Base-by-base conservation (phyloP, 2,888 invertebrate genomes). In the Tetropium fuscum region DNA sequence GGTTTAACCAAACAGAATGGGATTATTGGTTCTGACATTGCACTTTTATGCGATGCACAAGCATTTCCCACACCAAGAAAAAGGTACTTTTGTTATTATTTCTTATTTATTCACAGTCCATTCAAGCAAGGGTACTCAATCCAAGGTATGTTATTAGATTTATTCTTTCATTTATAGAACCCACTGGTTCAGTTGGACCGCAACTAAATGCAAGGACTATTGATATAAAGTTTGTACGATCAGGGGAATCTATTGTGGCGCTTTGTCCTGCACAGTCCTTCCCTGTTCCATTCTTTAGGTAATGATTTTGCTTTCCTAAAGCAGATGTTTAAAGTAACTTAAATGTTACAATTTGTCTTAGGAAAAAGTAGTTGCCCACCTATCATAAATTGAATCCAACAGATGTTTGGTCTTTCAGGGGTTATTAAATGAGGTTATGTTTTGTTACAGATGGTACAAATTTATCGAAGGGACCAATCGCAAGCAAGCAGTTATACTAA, bases 401-500 rank as follows among this genome's bases (percentile, higher is more conserved):
- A 8, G 3, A 19, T 0, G n/a, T n/a, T 13, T 18, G 30, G 16
- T 30, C 15, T 16, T 22, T 11, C 16, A 10, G n/a, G 15, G n/a
- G 10, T 16, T 51, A 25, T 40, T 25, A 25, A 49, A 38, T 11
- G n/a, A 1, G 20, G 6, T 38, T 40, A 40, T 51, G 38, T 40
- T 27, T 51, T 86, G 86, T 91, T 91, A 8, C 89, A 95, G 95
- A 86, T 95, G 95, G 95, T 95, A 93, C 83, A 95, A 95, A 81
- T 95, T 95, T 82, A 90, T 94, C 74, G 95, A 95, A 72, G 94
- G 94, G 49, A 92, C 93, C 0, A 88, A 90, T 2, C 87, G 93
- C 53, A 93, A 94, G 78, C 93, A 93, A 80, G 92, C 93, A n/a
- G 94, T 96, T n/a, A 87, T 90, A 27, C 83, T 95, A 66, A 92